Evolutionary conservation across 2,888 invertebrate genomes (phyloP).

Genomic region (Tenthredo notha): DNA sequence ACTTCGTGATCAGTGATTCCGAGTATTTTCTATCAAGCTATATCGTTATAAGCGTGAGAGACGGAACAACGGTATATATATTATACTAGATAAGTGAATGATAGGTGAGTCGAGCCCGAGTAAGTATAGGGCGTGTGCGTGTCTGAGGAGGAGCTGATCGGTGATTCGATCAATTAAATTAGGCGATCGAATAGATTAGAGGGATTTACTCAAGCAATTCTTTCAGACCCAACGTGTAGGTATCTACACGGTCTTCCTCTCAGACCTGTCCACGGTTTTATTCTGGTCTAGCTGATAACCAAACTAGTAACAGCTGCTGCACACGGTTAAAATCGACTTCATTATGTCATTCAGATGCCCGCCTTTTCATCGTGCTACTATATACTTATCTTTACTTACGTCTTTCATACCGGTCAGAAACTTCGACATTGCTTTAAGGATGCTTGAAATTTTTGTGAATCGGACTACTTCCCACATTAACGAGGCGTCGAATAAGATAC

Average conservation of each 20-base stretch:
- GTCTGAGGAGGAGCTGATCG: conserved; percentile 33
- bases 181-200: conserved; percentile 43
- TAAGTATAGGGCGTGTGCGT: conserved; percentile 46
- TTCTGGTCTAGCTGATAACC: conserved; percentile 27
- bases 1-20: conserved; percentile 18
- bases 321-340: conserved; percentile 8
- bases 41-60: conserved; percentile 36
- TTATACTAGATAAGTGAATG: conserved; percentile 44
- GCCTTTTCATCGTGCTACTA: not conserved
- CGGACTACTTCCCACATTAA: conserved; percentile 8
- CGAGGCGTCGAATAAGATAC: not conserved
- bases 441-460: conserved; percentile 1
- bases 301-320: conserved; percentile 23
- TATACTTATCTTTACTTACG: conserved; percentile 24
- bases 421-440: not conserved
- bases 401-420: conserved; percentile 7
- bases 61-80: conserved; percentile 17
- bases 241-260: not conserved
- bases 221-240: not conserved
- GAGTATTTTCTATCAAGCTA: conserved; percentile 17
- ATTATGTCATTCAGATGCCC: conserved; percentile 26
- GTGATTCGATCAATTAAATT: conserved; percentile 51
- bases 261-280: conserved; percentile 8
- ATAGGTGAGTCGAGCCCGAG: conserved; percentile 32
- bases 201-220: conserved; percentile 41